Conservation (phyloP, 2,888 invertebrate genomes). For the Chrysolina oricalcia region DNA sequence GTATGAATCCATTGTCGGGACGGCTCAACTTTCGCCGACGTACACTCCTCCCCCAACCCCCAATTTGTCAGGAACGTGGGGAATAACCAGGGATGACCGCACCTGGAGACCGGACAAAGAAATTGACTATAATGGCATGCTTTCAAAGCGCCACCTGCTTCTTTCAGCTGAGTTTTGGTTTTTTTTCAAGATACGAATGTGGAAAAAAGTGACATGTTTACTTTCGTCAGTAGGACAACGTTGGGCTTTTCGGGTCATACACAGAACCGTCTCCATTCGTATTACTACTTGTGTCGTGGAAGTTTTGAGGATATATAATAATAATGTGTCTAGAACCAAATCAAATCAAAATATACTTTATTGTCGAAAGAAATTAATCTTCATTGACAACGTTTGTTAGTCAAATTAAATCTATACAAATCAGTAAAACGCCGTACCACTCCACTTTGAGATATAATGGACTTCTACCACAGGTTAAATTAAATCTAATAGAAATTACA, state of each 20-base stretch:
- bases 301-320: too few species aligned
- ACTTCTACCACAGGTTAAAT: too few species aligned
- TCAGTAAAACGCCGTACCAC: too few species aligned
- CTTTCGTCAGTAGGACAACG: background rate
- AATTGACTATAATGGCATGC: constrained; percentile 10
- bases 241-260: background rate
- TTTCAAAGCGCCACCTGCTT: background rate
- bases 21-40: background rate
- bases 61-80: constrained; percentile 17
- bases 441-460: too few species aligned
- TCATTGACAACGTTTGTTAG: too few species aligned
- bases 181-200: background rate
- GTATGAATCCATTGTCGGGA: constrained; percentile 1
- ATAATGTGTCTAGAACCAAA: too few species aligned
- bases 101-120: constrained; percentile 5
- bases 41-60: background rate
- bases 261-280: too few species aligned
- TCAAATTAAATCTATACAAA: too few species aligned
- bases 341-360: too few species aligned
- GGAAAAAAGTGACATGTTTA: background rate
- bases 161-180: constrained; percentile 15
- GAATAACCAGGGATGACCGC: constrained; percentile 1
- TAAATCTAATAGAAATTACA: too few species aligned
- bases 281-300: too few species aligned
- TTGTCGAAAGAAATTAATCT: too few species aligned